Evolutionary conservation across 1,140 invertebrate species (phyloP).

Genomic region (Mycetomoellerius zeteki): DNA sequence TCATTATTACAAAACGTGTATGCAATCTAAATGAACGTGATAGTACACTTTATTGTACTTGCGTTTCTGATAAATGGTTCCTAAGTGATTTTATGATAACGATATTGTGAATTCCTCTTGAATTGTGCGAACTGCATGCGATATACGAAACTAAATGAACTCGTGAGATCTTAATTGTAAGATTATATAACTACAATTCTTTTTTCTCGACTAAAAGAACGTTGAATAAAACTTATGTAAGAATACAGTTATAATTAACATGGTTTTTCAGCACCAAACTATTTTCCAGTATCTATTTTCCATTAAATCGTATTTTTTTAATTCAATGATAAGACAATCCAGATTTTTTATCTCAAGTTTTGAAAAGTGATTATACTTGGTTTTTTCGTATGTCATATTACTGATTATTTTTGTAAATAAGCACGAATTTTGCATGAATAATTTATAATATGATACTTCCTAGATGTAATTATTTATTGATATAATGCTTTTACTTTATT

Average conservation of each 20-base stretch:
- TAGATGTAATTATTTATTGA: background rate
- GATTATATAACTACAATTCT: background rate
- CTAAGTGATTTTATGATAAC: constrained; percentile 10
- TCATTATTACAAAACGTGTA: constrained; percentile 16
- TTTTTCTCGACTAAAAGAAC: background rate
- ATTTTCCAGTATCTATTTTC: background rate
- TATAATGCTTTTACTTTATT: background rate
- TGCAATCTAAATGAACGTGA: constrained; percentile 24
- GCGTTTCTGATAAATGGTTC: constrained; percentile 8
- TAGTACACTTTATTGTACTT: constrained; percentile 51
- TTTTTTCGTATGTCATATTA: background rate
- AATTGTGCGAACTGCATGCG: background rate
- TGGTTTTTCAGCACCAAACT: background rate
- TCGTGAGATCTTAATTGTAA: background rate
- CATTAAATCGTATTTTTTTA: background rate
- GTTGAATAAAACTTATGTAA: background rate
- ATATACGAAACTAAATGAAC: constrained; percentile 12
- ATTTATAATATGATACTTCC: background rate
- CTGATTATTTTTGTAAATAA: background rate
- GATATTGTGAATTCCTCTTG: constrained; percentile 8
- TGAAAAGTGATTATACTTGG: background rate
- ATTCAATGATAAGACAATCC: background rate
- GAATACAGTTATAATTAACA: background rate
- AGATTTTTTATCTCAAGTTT: background rate
- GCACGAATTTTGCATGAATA: background rate